A percentile compares a stretch with the other conserved stretches of the same genome.
Evolutionary conservation across 2,797 vertebrate genomes (phyloP).

Genomic region (Gila robusta): DNA sequence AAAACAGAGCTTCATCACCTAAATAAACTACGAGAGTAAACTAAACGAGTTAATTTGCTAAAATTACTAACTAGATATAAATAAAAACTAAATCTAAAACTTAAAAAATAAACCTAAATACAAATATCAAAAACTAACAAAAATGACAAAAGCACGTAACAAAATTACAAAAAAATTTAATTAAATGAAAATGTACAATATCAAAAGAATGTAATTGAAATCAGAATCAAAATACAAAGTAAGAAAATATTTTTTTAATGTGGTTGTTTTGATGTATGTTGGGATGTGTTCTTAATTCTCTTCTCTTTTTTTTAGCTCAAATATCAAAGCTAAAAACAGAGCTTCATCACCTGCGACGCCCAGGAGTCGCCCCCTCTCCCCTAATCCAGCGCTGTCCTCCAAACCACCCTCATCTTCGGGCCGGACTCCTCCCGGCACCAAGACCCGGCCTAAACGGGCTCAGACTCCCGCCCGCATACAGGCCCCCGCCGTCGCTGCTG

Average conservation of each 20-base stretch:
- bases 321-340: slow-evolving; percentile 82
- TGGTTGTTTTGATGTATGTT: background rate
- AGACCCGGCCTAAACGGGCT: slow-evolving; percentile 82
- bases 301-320: slow-evolving; percentile 64
- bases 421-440: slow-evolving; percentile 79
- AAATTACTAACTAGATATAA: background rate
- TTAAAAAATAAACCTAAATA: too few species aligned
- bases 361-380: slow-evolving; percentile 84
- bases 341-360: slow-evolving; percentile 85
- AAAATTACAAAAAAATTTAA: accelerated
- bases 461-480: slow-evolving; percentile 75
- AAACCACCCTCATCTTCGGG: slow-evolving; percentile 70
- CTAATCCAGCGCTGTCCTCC: slow-evolving; percentile 68
- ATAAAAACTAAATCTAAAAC: too few species aligned
- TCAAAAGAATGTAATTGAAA: background rate
- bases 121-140: too few species aligned
- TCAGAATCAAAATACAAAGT: background rate
- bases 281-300: slow-evolving; percentile 10
- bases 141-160: background rate
- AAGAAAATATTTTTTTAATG: background rate
- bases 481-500: slow-evolving; percentile 71
- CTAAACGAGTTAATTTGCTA: too few species aligned
- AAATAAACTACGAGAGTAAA: too few species aligned
- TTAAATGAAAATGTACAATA: background rate
- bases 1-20: too few species aligned